phyloP scores from a whole-genome alignment of 2,113 vertebrate species.

The Sclerurus mexicanus region DNA sequence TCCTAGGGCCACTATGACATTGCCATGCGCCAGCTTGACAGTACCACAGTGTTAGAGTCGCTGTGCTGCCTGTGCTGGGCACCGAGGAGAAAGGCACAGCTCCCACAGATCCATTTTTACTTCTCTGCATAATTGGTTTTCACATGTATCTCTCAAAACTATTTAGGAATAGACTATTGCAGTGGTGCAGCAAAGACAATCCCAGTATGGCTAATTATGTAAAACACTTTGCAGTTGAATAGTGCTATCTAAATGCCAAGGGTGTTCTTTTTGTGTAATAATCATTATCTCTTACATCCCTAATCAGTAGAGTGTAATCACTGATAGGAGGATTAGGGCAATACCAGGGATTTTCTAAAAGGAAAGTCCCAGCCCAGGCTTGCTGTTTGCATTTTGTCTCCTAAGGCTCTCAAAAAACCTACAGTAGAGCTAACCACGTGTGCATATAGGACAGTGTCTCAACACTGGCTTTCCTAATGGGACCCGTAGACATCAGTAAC shows the following conservation, averaged over 20 bases:
- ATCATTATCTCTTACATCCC: conserved; percentile 20
- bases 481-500: neutral
- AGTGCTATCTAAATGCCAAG: neutral
- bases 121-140: neutral
- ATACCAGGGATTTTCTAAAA: neutral
- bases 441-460: neutral
- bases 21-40: neutral
- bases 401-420: neutral
- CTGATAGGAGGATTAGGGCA: neutral
- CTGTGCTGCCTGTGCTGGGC: neutral
- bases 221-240: conserved; percentile 21
- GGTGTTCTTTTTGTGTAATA: neutral
- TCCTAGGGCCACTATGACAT: neutral
- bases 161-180: neutral
- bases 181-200: neutral
- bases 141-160: neutral
- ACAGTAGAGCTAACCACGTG: fast-evolving
- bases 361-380: neutral
- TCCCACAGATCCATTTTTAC: neutral
- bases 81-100: neutral
- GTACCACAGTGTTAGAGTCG: neutral
- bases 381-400: neutral
- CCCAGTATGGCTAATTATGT: conserved; percentile 46
- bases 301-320: conserved; percentile 17
- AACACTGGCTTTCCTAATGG: neutral